phyloP scores from a whole-genome alignment of 92 coral and sea anemone genomes.

The Scolanthus callimorphus region DNA sequence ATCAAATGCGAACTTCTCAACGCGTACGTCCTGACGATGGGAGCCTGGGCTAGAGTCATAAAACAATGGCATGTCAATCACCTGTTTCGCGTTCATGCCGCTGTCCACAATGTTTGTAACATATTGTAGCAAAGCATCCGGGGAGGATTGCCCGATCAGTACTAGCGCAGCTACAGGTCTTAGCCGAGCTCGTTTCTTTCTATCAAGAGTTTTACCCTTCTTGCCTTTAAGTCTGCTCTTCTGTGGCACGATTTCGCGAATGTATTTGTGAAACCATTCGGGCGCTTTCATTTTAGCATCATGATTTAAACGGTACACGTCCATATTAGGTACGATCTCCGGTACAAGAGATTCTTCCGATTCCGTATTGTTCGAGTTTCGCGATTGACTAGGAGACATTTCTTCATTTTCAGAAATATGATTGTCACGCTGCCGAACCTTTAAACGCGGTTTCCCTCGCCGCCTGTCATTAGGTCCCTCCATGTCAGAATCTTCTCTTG shows the following conservation, averaged over 20 bases:
- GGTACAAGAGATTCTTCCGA: not conserved
- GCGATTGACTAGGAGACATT: no score
- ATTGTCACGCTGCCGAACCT: no score
- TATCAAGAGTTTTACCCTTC: not conserved
- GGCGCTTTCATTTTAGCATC: not conserved
- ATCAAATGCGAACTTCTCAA: constrained; percentile 63
- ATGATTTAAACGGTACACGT: not conserved
- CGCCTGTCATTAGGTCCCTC: no score
- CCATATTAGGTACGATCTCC: not conserved
- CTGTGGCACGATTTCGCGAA: constrained; percentile 4
- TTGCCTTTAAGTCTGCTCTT: not conserved
- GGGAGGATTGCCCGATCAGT: constrained; percentile 64
- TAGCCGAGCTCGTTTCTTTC: constrained; percentile 5
- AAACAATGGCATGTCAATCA: constrained; percentile 68
- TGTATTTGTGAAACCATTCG: constrained; percentile 7
- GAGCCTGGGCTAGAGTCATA: constrained; percentile 55
- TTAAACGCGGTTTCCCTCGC: no score
- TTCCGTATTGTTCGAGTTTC: no score
- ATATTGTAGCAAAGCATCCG: constrained; percentile 63
- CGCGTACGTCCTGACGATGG: constrained; percentile 64
- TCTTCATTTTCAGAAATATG: no score
- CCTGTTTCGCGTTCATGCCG: constrained; percentile 74
- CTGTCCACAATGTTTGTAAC: constrained; percentile 76
- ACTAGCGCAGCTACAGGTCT: constrained; percentile 75
- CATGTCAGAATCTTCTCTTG: no score